Conservation (phyloP, 2,888 invertebrate species). For the Eilema caniola region DNA sequence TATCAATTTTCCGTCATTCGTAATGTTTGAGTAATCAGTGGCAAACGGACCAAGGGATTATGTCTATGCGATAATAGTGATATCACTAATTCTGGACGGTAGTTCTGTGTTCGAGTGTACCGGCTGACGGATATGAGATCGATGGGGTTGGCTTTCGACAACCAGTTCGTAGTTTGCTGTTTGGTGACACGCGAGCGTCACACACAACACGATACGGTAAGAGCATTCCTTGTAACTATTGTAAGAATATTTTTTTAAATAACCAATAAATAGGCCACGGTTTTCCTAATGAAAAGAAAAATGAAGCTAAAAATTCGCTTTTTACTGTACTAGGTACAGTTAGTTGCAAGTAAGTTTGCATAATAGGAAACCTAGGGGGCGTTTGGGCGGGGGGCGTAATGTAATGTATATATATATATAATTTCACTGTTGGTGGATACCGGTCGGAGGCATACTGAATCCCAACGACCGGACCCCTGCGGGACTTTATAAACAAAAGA, state of each 20-base stretch:
- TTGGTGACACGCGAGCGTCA: slow-evolving; percentile 20
- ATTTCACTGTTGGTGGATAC: too few species aligned
- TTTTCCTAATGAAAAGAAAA: background rate
- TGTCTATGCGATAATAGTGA: slow-evolving; percentile 1
- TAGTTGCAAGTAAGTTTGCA: background rate
- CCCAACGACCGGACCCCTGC: too few species aligned
- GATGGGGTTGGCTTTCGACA: slow-evolving; percentile 32
- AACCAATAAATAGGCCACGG: background rate
- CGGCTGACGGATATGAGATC: slow-evolving; percentile 18
- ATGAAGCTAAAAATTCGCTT: background rate
- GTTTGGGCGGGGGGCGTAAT: too few species aligned
- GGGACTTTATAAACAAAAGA: background rate
- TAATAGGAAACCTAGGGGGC: too few species aligned
- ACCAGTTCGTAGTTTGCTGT: slow-evolving; percentile 24
- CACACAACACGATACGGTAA: slow-evolving; percentile 29
- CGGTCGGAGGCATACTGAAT: too few species aligned
- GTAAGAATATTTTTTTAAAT: background rate
- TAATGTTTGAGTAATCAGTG: background rate
- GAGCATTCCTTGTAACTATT: slow-evolving; percentile 10
- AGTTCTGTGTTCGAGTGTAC: slow-evolving; percentile 43
- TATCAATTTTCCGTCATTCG: background rate
- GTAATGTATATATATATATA: too few species aligned
- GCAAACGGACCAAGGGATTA: slow-evolving; percentile 1
- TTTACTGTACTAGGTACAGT: background rate
- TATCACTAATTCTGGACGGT: background rate